Evolutionary conservation across 2,113 vertebrate genomes (phyloP).

Genomic region (Microcebus lehilahytsara): DNA sequence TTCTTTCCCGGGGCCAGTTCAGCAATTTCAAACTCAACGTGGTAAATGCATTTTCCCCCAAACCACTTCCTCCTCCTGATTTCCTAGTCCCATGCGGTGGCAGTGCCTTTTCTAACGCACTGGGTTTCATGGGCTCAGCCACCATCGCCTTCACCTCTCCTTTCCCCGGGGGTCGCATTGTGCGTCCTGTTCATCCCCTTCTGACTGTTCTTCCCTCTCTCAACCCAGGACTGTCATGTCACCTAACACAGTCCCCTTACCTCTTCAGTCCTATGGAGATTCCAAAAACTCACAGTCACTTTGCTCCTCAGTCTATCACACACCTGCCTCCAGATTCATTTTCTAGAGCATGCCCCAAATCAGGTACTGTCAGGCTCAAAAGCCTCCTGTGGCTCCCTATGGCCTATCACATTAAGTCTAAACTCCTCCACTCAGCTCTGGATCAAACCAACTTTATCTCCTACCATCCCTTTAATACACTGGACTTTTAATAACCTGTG

Average conservation of each 20-base stretch:
- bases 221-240: rapidly evolving
- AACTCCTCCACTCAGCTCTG: neutral
- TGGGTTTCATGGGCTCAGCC: neutral
- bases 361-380: neutral
- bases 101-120: rapidly evolving
- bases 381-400: neutral
- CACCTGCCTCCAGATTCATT: neutral
- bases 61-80: neutral
- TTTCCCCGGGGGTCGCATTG: rapidly evolving
- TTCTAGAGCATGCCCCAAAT: neutral
- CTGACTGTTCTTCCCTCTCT: neutral
- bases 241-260: rapidly evolving
- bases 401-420: neutral
- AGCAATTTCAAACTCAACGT: neutral
- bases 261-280: neutral
- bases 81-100: neutral
- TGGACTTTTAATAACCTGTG: neutral
- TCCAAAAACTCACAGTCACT: neutral
- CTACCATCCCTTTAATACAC: neutral
- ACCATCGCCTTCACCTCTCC: rapidly evolving
- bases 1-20: neutral
- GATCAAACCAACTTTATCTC: neutral
- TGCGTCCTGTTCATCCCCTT: neutral
- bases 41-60: rapidly evolving
- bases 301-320: neutral